phyloP scores from a whole-genome alignment of 1,140 invertebrate species.

The Leptinotarsa undecemlineata region DNA sequence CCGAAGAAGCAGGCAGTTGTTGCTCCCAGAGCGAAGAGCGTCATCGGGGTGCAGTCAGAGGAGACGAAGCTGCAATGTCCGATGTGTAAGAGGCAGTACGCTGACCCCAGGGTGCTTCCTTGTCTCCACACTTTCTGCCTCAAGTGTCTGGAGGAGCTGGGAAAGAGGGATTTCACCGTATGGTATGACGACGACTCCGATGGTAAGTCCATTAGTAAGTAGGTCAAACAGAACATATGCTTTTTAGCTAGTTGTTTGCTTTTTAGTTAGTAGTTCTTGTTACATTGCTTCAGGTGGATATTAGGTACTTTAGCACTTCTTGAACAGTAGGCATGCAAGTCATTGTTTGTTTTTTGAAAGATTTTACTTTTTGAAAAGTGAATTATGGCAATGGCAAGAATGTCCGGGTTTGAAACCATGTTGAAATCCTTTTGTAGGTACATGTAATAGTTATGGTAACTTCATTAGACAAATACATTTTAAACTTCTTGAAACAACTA shows the following conservation, averaged over 20 bases:
- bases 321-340: neutral
- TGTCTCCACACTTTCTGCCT: constrained; percentile 66
- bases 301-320: neutral
- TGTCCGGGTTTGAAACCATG: no score
- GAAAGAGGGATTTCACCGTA: constrained; percentile 43
- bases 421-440: neutral
- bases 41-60: constrained; percentile 32
- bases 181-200: constrained; percentile 54
- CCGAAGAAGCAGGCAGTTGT: constrained; percentile 29
- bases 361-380: no score
- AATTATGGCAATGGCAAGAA: no score
- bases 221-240: neutral
- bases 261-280: neutral
- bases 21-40: constrained; percentile 39
- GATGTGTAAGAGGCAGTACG: constrained; percentile 57
- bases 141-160: constrained; percentile 58
- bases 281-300: no score
- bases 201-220: constrained; percentile 43
- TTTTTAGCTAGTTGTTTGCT: neutral
- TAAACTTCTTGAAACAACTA: no score
- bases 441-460: neutral
- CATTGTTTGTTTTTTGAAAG: neutral
- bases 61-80: constrained; percentile 56
- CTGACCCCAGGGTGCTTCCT: constrained; percentile 61
- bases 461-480: no score